Conservation (phyloP, 2,113 vertebrate species). For the Tyrannus savana region DNA sequence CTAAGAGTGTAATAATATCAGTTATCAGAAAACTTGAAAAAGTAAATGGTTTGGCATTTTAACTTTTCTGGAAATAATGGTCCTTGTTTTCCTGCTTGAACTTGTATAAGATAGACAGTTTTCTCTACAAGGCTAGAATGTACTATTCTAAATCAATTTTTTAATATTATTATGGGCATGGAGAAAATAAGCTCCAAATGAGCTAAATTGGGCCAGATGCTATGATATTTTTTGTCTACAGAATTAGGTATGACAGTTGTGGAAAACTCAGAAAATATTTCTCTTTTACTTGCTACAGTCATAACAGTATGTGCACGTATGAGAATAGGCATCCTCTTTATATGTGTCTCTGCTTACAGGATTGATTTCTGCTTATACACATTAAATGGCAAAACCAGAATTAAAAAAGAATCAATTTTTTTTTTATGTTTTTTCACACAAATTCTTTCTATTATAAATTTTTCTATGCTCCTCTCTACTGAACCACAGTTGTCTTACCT, state of each 20-base stretch:
- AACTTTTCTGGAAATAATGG: not conserved
- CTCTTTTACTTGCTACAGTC: not conserved
- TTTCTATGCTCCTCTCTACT: not conserved
- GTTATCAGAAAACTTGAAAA: constrained; percentile 1
- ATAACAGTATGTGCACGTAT: not conserved
- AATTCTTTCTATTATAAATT: not conserved
- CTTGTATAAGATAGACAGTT: not conserved
- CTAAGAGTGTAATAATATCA: not conserved
- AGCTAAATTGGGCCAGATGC: not conserved
- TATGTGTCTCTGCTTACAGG: not conserved
- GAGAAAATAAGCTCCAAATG: not conserved
- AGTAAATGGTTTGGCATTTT: not conserved
- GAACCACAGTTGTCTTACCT: not conserved
- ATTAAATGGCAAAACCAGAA: not conserved
- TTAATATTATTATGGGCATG: not conserved
- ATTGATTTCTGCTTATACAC: not conserved
- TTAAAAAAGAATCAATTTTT: not conserved
- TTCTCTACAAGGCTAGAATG: not conserved
- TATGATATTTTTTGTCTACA: not conserved
- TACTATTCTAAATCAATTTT: not conserved
- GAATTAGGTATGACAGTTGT: not conserved
- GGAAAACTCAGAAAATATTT: not conserved
- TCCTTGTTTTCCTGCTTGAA: not conserved
- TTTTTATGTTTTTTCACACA: not conserved
- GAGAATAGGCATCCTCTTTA: not conserved